A percentile compares a stretch with the other conserved stretches of the same genome.
Evolutionary conservation across 2,113 vertebrate genomes (phyloP).

Genomic region (Cebus imitator): DNA sequence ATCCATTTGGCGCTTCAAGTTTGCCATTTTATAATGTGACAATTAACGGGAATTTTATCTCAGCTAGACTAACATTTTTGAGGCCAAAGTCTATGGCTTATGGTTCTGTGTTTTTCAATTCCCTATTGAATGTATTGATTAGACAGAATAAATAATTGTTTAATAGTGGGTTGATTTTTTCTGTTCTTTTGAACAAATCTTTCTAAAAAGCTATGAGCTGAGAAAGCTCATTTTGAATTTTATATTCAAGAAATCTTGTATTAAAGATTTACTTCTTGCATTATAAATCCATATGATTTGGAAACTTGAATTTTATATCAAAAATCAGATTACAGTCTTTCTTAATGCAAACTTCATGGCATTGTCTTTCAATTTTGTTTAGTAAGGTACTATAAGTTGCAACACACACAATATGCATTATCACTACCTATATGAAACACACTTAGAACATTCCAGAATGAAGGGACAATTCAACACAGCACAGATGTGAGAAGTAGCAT

Average conservation of each 20-base stretch:
- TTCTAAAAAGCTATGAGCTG: not conserved
- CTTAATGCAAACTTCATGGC: not conserved
- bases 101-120: not conserved
- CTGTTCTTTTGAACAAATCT: not conserved
- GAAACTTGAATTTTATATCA: not conserved
- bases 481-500: not conserved
- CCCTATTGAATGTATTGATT: not conserved
- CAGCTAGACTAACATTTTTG: not conserved
- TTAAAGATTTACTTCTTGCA: not conserved
- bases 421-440: not conserved
- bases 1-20: not conserved
- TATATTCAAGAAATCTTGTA: not conserved
- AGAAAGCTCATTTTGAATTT: slow-evolving; percentile 1
- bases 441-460: not conserved
- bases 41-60: not conserved
- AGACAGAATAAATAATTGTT: not conserved
- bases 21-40: not conserved
- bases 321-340: not conserved
- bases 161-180: not conserved
- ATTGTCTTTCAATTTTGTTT: not conserved
- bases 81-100: not conserved
- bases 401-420: not conserved
- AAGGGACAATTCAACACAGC: not conserved
- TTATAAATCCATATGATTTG: not conserved
- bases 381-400: not conserved